Evolutionary conservation across 2,888 invertebrate genomes (phyloP).

Genomic region (Cryptosula pallasiana): DNA sequence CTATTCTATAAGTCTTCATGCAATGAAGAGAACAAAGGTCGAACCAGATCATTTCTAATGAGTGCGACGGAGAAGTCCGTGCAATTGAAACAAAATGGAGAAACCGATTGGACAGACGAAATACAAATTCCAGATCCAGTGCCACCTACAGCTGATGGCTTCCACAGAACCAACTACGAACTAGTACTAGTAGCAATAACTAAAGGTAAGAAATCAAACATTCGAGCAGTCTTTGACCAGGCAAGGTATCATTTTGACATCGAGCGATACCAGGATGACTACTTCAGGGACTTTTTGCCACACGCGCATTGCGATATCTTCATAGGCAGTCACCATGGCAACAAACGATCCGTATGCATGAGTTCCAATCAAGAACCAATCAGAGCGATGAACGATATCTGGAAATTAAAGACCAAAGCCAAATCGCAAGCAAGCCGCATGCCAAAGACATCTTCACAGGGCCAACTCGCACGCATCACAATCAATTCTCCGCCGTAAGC

Average conservation of each 20-base stretch:
- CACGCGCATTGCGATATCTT: background rate
- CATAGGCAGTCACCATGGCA: constrained; percentile 23
- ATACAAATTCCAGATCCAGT: constrained; percentile 21
- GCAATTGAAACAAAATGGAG: constrained; percentile 3
- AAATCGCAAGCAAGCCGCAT: background rate
- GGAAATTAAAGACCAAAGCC: background rate
- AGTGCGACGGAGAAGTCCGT: background rate
- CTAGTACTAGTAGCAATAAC: constrained; percentile 11
- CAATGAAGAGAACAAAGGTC: background rate
- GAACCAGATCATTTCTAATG: constrained; percentile 15
- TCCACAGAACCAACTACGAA: constrained; percentile 15
- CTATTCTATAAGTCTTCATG: constrained; percentile 8
- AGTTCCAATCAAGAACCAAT: background rate
- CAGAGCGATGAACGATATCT: constrained; percentile 3
- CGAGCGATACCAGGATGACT: constrained; percentile 11
- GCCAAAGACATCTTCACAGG: too few species aligned
- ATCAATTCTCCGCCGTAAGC: too few species aligned
- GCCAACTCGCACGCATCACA: too few species aligned
- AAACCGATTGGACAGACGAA: constrained; percentile 17
- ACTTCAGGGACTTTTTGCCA: constrained; percentile 14
- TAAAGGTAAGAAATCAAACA: constrained; percentile 2
- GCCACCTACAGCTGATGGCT: background rate
- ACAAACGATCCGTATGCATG: background rate
- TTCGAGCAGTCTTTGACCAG: background rate
- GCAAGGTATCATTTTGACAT: constrained; percentile 22